Conservation (phyloP, 2,888 invertebrate species). For the Sinopyrophorus schimmeli region DNA sequence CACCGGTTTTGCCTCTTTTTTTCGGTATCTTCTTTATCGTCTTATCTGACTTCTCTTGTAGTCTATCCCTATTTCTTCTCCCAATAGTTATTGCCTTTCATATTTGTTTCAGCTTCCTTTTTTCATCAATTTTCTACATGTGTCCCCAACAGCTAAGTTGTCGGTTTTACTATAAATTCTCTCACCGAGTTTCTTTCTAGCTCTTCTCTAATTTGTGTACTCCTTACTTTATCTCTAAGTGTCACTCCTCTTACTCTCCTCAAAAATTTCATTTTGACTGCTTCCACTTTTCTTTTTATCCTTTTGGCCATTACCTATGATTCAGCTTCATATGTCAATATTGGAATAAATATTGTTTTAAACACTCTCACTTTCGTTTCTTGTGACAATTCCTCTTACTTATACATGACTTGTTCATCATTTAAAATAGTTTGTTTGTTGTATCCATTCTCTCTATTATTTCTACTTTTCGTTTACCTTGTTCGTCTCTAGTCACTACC, state of each 20-base stretch:
- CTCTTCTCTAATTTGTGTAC: constrained; percentile 3
- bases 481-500: constrained; percentile 4
- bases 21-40: constrained; percentile 1
- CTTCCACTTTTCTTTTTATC: no score
- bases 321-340: constrained; percentile 8
- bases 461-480: constrained; percentile 2
- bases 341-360: constrained; percentile 7
- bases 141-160: constrained; percentile 4
- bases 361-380: constrained; percentile 3
- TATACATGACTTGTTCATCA: constrained; percentile 1
- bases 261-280: constrained; percentile 2
- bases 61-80: constrained; percentile 3
- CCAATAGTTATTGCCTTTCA: background rate
- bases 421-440: constrained; percentile 1
- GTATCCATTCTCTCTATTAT: constrained; percentile 7
- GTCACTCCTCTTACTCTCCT: constrained; percentile 5
- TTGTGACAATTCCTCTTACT: constrained; percentile 3
- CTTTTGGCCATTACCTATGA: constrained; percentile 2
- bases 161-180: constrained; percentile 6
- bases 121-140: background rate
- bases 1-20: constrained; percentile 2
- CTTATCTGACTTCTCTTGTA: no score
- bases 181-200: background rate
- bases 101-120: constrained; percentile 5
- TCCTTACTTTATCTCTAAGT: constrained; percentile 4